Evolutionary conservation across 2,888 invertebrate genomes (phyloP), one percentile per base, ranked within the genome.

Genomic region (Aquatica leii): DNA sequence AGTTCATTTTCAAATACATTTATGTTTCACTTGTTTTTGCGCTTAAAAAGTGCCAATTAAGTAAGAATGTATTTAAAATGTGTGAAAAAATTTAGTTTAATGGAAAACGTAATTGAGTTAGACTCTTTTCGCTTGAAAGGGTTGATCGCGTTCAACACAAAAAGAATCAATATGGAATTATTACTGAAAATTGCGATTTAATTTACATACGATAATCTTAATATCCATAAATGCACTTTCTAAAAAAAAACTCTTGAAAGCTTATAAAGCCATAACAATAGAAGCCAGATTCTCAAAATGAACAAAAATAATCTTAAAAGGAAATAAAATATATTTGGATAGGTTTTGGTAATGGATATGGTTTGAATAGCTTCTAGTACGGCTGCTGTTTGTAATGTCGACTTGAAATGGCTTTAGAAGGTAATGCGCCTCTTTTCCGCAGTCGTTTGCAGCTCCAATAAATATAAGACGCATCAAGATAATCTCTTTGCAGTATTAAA

Each of bases 1-100:
- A 83, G 84, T 74, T 35, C 15, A 21, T n/a, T 41, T 56, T 56
- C 24, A 4, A 9, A 11, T 46, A 18, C 6, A 14, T 43, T 43
- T 43, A 43, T 8, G n/a, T 43, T 4, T 6, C 24, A 24, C 2
- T 4, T 24, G 6, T 24, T 4, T 4, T 24, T 24, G 2, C 24
- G 6, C 6, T 24, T 24, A 24, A 24, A 24, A 24, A 6, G 34
- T 31, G 5, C 24, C 2, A 24, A 24, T 24, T 24, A 24, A 24
- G 24, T 4, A 24, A 6, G 24, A 6, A 24, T 6, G 6, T 6
- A 24, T 6, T 24, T 24, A 24, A 24, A 24, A 24, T 24, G 24
- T 24, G 24, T 24, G 24, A 2, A 24, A 24, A 24, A 24, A 24
- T 24, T 24, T 24, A 24, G 24, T 24, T 24, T 24, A 24, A 24